Evolutionary conservation across 2,797 vertebrate species (phyloP).

Genomic region (Fratercula arctica): DNA sequence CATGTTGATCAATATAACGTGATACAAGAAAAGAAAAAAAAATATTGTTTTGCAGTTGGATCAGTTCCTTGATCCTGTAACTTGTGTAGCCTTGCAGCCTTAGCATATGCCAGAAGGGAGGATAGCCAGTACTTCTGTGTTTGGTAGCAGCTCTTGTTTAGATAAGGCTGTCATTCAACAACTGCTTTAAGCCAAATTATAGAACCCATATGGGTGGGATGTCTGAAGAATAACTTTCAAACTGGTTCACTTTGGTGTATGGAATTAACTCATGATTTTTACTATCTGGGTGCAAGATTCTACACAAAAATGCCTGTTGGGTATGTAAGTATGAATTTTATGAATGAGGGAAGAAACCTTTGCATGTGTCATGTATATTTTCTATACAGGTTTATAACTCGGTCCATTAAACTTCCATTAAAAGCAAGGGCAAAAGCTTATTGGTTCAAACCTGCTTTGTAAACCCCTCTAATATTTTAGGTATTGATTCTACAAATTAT

Average conservation of each 20-base stretch:
- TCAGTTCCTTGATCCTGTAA: background rate
- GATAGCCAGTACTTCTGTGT: background rate
- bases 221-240: background rate
- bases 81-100: background rate
- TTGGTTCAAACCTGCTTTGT: background rate
- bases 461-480: background rate
- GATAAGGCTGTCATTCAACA: background rate
- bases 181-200: background rate
- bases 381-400: background rate
- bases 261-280: background rate
- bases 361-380: background rate
- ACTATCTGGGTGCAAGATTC: background rate
- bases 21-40: fast-evolving
- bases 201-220: too few species aligned
- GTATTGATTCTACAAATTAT: background rate
- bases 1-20: background rate
- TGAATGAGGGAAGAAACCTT: background rate
- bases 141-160: background rate
- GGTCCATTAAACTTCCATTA: background rate
- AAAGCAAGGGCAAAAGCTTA: background rate
- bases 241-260: background rate
- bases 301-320: background rate
- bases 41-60: background rate
- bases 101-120: background rate
- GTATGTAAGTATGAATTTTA: background rate